A percentile compares a stretch with the other conserved stretches of the same genome.
These are phyloP conservation scores for Callorhinus ursinus DNA, from an alignment of 2,113 vertebrate species.

Conservation along the genomic window DNA sequence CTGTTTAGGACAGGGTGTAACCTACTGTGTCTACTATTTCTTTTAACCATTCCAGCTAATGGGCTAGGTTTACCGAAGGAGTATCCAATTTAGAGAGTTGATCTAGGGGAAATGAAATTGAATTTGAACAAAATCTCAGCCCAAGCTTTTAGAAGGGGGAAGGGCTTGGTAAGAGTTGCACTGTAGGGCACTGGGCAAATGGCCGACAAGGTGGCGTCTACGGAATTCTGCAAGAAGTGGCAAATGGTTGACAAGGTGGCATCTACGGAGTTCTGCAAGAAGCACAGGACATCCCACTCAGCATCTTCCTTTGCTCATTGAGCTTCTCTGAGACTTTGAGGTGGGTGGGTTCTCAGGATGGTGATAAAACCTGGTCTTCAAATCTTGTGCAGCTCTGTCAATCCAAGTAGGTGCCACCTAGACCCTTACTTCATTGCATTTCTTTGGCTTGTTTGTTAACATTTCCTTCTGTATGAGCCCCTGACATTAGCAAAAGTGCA, in stretches of 20 bases:
- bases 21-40: background rate
- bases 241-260: fast-evolving
- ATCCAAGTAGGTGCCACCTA: fast-evolving
- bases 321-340: background rate
- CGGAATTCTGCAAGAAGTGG: background rate
- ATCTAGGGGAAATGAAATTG: background rate
- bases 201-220: fast-evolving
- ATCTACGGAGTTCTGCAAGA: background rate
- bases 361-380: background rate
- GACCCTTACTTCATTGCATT: background rate
- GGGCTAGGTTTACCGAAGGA: background rate
- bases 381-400: fast-evolving
- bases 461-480: background rate
- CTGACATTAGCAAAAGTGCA: fast-evolving
- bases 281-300: fast-evolving
- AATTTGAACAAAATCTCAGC: background rate
- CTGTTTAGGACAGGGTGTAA: fast-evolving
- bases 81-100: too few relatives aligned
- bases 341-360: background rate
- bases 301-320: too few relatives aligned
- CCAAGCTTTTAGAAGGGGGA: too few relatives aligned
- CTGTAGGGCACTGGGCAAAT: fast-evolving
- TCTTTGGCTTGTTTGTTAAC: background rate
- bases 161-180: background rate
- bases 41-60: background rate